Conservation (phyloP, 2,888 invertebrate species). For the Polia nebulosa region DNA sequence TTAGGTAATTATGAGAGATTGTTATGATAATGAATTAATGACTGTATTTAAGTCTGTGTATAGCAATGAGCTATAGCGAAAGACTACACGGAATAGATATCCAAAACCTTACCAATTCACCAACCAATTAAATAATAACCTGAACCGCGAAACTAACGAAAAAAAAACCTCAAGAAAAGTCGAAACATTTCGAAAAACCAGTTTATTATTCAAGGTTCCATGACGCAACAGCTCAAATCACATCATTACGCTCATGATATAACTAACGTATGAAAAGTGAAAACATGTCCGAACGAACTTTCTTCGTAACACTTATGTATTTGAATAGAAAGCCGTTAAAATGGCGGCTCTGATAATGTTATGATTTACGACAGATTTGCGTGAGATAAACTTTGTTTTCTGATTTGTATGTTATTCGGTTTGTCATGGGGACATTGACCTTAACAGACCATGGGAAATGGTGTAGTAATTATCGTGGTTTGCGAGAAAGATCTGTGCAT, state of each 20-base stretch:
- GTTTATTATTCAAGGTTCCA: conserved; percentile 53
- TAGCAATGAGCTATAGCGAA: neutral
- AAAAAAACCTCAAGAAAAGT: neutral
- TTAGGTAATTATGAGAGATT: too few relatives aligned
- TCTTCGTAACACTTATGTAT: conserved; percentile 80
- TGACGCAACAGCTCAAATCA: conserved; percentile 60
- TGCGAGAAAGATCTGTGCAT: conserved; percentile 3
- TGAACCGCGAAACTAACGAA: neutral
- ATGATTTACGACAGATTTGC: conserved; percentile 62
- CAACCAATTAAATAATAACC: neutral
- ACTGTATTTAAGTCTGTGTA: neutral
- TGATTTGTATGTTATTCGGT: conserved; percentile 28
- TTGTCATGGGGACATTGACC: conserved; percentile 43
- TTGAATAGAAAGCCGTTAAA: conserved; percentile 82
- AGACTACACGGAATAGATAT: neutral
- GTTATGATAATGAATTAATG: neutral
- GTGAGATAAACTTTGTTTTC: conserved; percentile 53
- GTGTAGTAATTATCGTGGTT: conserved; percentile 23
- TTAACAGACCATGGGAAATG: conserved; percentile 37
- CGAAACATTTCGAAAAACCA: conserved; percentile 43
- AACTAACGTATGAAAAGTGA: conserved; percentile 80
- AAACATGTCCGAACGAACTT: conserved; percentile 76
- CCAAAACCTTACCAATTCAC: neutral
- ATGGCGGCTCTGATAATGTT: conserved; percentile 54
- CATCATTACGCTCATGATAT: conserved; percentile 70